These are phyloP conservation scores for Dasypogon diadema DNA, from an alignment of 2,888 invertebrate species.

Conservation along the genomic window DNA sequence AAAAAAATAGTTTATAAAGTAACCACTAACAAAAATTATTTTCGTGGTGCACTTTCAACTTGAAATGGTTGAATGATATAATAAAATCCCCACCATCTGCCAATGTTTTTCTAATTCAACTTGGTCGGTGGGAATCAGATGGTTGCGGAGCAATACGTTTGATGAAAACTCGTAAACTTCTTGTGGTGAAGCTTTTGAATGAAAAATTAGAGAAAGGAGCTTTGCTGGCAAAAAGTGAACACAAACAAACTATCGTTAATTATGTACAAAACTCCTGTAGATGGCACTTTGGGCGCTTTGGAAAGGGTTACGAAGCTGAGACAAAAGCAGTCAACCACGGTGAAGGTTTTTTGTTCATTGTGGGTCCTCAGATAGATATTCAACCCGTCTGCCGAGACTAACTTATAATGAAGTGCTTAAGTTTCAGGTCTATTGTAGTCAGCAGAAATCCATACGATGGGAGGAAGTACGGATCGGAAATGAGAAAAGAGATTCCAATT, in stretches of 20 bases:
- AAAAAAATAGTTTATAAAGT: no score
- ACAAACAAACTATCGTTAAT: slow-evolving; percentile 49
- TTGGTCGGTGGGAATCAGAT: neutral
- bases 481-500: neutral
- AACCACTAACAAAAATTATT: slow-evolving; percentile 14
- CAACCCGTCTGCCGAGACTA: slow-evolving; percentile 23
- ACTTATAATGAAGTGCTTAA: slow-evolving; percentile 50
- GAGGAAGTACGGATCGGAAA: neutral
- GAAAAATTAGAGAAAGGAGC: slow-evolving; percentile 47
- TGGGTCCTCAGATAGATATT: neutral
- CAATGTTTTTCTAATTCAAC: slow-evolving; percentile 8
- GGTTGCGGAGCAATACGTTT: slow-evolving; percentile 4
- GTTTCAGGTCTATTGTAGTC: slow-evolving; percentile 49
- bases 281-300: slow-evolving; percentile 39
- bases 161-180: slow-evolving; percentile 41
- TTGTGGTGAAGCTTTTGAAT: slow-evolving; percentile 38
- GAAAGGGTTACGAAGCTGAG: slow-evolving; percentile 26
- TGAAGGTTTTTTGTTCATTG: slow-evolving; percentile 37
- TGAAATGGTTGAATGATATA: no score
- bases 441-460: slow-evolving; percentile 47
- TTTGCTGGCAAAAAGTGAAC: slow-evolving; percentile 36
- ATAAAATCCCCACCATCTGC: no score
- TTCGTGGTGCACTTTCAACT: neutral
- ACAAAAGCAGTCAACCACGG: slow-evolving; percentile 36
- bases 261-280: slow-evolving; percentile 49